Base-by-base conservation (phyloP, 2,113 vertebrate species). In the Notiomystis cincta region DNA sequence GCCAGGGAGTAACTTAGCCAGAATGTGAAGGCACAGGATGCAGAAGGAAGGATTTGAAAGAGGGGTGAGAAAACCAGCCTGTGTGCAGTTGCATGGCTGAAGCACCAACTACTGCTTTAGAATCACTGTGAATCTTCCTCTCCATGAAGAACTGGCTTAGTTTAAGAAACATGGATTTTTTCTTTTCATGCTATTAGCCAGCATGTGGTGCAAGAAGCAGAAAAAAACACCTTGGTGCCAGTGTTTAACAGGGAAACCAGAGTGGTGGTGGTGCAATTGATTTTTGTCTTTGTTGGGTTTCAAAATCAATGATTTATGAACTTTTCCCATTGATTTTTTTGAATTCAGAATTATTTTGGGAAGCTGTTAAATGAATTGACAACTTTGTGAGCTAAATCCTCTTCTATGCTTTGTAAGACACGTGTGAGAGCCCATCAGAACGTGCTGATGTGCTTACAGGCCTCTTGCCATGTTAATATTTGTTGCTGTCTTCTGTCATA, bases 211-310 rank as follows among this genome's bases (percentile, higher is more conserved):
- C 37, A 61, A 50, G 45, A 95, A 79, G 71, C 17, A 69, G 45
- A 31, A 75, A 82, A 58, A 60, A 44, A 0, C 24, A 38, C 64
- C 44, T 76, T 61, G 11, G n/a, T 91, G 33, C 40, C n/a, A 45
- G 28, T n/a, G 42, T 94, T 93, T 79, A 93, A 94, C 30, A 80
- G 66, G 33, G 58, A 87, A 93, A 82, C 45, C 25, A n/a, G 44
- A 40, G 65, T 61, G 54, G 48, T 67, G 31, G 61, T 80, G 50
- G 67, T 83, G 69, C 45, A 69, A 90, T 91, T 27, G 48, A 95
- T 92, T 96, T 94, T 91, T 91, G 40, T 75, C 89, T 87, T 92
- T 70, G 71, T 82, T 95, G 13, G 72, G 53, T 87, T 96, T 91
- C 66, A 79, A 82, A 95, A 94, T 96, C 93, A 84, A 72, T 95